These are phyloP conservation scores for Limnodromus scolopaceus DNA, from an alignment of 2,797 vertebrate genomes.

Conservation along the genomic window DNA sequence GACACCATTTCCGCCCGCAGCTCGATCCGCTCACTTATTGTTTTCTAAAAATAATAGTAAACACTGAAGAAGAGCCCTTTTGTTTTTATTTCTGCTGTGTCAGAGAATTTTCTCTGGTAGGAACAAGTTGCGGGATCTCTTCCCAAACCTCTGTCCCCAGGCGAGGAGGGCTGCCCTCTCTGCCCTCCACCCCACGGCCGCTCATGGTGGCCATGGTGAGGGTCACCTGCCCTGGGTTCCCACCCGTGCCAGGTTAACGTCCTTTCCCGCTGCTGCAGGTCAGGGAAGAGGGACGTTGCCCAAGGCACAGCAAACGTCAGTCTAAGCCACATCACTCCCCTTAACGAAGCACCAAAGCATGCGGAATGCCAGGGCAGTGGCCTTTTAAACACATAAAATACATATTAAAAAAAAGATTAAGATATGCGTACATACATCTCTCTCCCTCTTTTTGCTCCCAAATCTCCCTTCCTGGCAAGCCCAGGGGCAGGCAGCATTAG, in stretches of 20 bases:
- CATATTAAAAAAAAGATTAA: neutral
- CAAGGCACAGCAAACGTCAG: neutral
- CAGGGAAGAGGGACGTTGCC: neutral
- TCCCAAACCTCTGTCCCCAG: neutral
- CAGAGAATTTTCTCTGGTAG: neutral
- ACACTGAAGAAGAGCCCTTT: conserved; percentile 16
- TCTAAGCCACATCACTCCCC: neutral
- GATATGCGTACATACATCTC: accelerated
- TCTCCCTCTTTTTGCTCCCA: neutral
- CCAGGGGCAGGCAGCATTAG: neutral
- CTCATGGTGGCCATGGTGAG: accelerated
- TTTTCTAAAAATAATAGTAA: conserved; percentile 56
- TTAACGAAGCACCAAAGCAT: neutral
- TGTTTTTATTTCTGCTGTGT: neutral
- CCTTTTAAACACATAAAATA: neutral
- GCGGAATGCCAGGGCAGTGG: neutral
- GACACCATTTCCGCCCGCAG: conserved; percentile 7
- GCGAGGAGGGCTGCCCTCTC: neutral
- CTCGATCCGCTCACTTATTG: neutral
- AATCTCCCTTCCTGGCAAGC: neutral
- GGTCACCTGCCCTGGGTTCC: neutral
- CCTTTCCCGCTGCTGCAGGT: neutral
- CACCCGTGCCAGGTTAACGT: accelerated
- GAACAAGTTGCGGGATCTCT: neutral
- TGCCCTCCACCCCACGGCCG: neutral